These are phyloP conservation scores for Pempheris klunzingeri DNA, from an alignment of 2,797 vertebrate genomes.

Conservation along the genomic window DNA sequence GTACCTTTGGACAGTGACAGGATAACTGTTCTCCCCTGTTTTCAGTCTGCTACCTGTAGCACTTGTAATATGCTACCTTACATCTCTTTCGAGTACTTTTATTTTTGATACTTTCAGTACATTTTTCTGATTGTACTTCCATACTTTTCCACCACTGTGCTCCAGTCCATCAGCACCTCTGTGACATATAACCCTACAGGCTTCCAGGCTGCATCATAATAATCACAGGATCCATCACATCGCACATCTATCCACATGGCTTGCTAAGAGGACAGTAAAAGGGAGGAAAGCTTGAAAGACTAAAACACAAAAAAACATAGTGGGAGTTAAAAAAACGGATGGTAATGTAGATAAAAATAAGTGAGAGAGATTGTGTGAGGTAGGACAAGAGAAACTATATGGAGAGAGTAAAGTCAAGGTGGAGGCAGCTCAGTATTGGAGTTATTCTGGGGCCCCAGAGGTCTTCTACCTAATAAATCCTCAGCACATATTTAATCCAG, in stretches of 20 bases:
- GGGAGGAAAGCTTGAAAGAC: constrained; percentile 35
- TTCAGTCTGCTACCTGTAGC: too few relatives aligned
- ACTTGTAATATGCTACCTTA: too few relatives aligned
- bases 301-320: constrained; percentile 19
- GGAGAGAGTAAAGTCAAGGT: constrained; percentile 27
- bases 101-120: background rate
- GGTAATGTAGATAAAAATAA: constrained; percentile 48
- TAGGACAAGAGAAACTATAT: constrained; percentile 52
- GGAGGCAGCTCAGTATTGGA: constrained; percentile 34
- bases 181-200: constrained; percentile 29
- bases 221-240: constrained; percentile 64
- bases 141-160: background rate
- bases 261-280: constrained; percentile 33
- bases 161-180: background rate
- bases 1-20: background rate
- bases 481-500: constrained; percentile 78
- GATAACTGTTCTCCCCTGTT: background rate
- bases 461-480: constrained; percentile 72
- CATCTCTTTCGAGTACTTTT: background rate
- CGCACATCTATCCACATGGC: constrained; percentile 61
- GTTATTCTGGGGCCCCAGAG: constrained; percentile 51
- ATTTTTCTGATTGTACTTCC: background rate
- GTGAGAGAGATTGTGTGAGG: constrained; percentile 41
- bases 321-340: constrained; percentile 23
- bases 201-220: constrained; percentile 44